Evolutionary conservation across 2,113 vertebrate genomes (phyloP), one percentile per base, ranked within the genome.

Genomic region (Otolemur garnettii): DNA sequence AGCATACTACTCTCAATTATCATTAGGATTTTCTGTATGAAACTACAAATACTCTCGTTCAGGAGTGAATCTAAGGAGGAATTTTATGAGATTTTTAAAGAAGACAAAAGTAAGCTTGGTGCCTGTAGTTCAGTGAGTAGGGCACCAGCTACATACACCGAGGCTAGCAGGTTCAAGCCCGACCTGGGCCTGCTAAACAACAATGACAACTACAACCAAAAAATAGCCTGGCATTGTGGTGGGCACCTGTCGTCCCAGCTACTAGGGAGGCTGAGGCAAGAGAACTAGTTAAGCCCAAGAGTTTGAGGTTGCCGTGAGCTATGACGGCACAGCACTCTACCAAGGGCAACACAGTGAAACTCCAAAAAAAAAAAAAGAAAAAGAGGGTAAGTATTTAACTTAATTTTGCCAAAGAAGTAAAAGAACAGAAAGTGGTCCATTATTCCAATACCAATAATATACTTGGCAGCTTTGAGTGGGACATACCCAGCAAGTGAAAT

Each of bases 381-480:
- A 72, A 11, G 55, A 95, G 8, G 33, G 53, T 82, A 89, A 45
- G 38, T 26, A 89, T 83, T 93, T 24, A 92, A 95, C 9, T 66
- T 64, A 87, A 93, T 81, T 96, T 94, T 77, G 33, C 30, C 62
- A 92, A 77, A 7, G 45, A 90, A 94, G 66, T 38, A 92, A 97
- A 82, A 92, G 17, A 83, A 74, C 1, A 66, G 33, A 5, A 53
- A 94, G 13, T 33, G 17, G 82, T 50, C 30, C 33, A 86, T 82
- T 94, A 24, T 92, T 68, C 30, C 21, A 87, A 80, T 59, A 81
- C 22, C n/a, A 92, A 14, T 60, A 95, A 87, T 64, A 92, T 15
- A 93, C 50, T 26, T 50, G 62, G 72, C 53, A 96, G 55, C 62
- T 85, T 19, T 83, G 24, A 91, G 87, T 81, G 38, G 11, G 15